Evolutionary conservation across 2,888 invertebrate genomes (phyloP).

Genomic region (Parasteatoda lunata): DNA sequence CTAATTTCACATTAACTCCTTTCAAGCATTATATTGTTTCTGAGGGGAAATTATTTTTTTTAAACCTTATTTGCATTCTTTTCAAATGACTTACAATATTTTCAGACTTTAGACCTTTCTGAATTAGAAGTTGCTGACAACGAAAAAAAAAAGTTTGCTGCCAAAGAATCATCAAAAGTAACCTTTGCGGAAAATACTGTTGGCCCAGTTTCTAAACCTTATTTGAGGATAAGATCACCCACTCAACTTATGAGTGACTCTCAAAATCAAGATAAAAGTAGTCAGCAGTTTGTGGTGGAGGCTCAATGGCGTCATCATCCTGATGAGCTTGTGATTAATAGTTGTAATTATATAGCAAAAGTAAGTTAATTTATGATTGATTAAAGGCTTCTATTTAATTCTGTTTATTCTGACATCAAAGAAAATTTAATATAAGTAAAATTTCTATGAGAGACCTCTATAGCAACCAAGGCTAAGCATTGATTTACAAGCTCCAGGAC

Average conservation of each 20-base stretch:
- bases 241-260: constrained; percentile 86
- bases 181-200: constrained; percentile 15
- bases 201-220: constrained; percentile 33
- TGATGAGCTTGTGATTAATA: constrained; percentile 88
- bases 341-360: constrained; percentile 78
- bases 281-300: constrained; percentile 76
- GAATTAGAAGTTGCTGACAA: constrained; percentile 51
- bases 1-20: no score
- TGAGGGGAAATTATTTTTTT: no score
- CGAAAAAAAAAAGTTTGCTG: constrained; percentile 22
- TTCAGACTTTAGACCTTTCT: constrained; percentile 56
- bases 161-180: constrained; percentile 22
- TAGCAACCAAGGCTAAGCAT: no score
- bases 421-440: no score
- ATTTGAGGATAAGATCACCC: constrained; percentile 84
- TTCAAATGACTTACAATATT: background rate
- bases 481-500: no score
- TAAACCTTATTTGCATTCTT: no score
- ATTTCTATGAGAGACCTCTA: no score
- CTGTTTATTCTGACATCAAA: no score
- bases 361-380: constrained; percentile 77
- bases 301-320: constrained; percentile 95
- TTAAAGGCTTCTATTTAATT: no score
- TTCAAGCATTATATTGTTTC: no score
- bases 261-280: constrained; percentile 25